Evolutionary conservation across 2,888 invertebrate genomes (phyloP).

Genomic region (Cosmia trapezina): DNA sequence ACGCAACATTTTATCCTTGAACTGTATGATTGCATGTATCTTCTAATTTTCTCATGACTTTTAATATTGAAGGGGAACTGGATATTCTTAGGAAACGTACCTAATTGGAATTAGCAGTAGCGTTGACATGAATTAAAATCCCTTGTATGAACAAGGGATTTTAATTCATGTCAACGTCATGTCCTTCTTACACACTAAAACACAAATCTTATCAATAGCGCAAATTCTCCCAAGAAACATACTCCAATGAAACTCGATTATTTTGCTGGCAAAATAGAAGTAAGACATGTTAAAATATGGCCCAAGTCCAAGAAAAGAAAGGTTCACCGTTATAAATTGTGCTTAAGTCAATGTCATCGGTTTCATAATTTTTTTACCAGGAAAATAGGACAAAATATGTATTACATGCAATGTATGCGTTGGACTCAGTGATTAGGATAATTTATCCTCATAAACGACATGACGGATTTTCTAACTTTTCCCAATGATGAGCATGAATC

Average conservation of each 20-base stretch:
- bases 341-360: neutral
- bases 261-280: neutral
- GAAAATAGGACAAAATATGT: constrained; percentile 19
- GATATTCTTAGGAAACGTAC: neutral
- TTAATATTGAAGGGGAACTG: neutral
- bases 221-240: neutral
- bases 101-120: neutral
- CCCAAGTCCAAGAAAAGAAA: neutral
- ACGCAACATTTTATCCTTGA: constrained; percentile 26
- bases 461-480: constrained; percentile 37
- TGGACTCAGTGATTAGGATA: constrained; percentile 33
- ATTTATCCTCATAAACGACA: constrained; percentile 40
- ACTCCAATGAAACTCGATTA: neutral
- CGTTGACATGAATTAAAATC: too few relatives aligned
- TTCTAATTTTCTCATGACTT: constrained; percentile 1
- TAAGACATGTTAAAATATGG: neutral
- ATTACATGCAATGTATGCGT: neutral
- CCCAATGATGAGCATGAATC: constrained; percentile 19
- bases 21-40: neutral
- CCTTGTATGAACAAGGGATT: too few relatives aligned
- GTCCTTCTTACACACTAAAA: neutral
- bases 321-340: neutral
- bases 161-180: neutral
- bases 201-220: neutral
- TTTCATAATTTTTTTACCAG: constrained; percentile 4